Base-by-base conservation (phyloP, 2,888 invertebrate genomes). In the Drosophila putrida region DNA sequence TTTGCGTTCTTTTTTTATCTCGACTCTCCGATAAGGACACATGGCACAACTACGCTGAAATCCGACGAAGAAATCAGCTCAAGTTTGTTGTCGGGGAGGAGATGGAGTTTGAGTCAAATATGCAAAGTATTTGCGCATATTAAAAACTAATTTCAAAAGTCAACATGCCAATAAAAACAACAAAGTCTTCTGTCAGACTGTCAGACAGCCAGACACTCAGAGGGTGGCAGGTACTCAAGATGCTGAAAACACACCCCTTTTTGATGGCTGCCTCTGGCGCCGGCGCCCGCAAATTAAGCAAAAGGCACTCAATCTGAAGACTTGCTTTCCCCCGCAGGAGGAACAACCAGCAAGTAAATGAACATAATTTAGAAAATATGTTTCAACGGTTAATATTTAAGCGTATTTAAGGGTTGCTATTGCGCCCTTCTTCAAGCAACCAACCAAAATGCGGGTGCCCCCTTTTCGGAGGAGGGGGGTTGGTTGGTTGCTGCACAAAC, bases 91-190 rank as follows among this genome's bases (percentile, higher is more conserved):
- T 49, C 53, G 15, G 8, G n/a, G 20, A 8, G 8, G 9, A 25
- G 25, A 1, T 10, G 35, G 50, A 54, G 59, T 35, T 70, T 64
- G 76, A 67, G 75, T 59, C 70, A 68, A 75, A 81, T 85, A 85
- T 88, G 85, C 88, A 85, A 85, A 88, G 84, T 91, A 91, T 91
- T 91, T 91, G 89, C 91, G 90, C 90, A 90, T 91, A 91, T 91
- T 91, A 90, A 91, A 91, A 91, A 90, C 90, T 91, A 91, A 91
- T 91, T 91, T 91, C 89, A 88, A 90, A 91, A 91, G 91, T 91
- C 90, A 91, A 91, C 91, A 91, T 90, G 83, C 90, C 91, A 88
- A 91, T 90, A 89, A 90, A 82, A 90, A 88, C 82, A 88, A 82
- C 79, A 82, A 78, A 65, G 41, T 71, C 53, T 46, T 20, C 33